Conservation (phyloP, 2,888 invertebrate genomes). For the Hanleya hanleyi region DNA sequence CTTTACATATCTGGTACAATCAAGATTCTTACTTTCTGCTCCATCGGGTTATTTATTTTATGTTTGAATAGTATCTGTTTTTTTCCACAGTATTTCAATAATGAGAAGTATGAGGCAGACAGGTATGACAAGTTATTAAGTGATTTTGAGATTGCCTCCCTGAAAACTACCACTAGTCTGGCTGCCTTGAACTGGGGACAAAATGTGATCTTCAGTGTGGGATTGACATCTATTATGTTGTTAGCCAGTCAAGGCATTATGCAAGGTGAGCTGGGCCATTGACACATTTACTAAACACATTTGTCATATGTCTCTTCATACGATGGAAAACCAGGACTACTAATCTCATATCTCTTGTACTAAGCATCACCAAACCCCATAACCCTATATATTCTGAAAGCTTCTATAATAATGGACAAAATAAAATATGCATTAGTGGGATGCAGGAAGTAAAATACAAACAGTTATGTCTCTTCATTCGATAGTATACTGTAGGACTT, state of each 20-base stretch:
- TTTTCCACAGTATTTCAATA: constrained; percentile 99
- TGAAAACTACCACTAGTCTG: constrained; percentile 95
- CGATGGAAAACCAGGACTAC: not conserved
- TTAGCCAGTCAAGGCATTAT: constrained; percentile 92
- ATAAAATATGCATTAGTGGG: too few species aligned
- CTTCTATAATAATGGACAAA: too few species aligned
- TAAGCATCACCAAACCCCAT: too few species aligned
- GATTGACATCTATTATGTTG: constrained; percentile 94
- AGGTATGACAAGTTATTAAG: constrained; percentile 85
- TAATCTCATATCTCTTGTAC: too few species aligned
- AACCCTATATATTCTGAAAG: too few species aligned
- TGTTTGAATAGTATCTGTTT: too few species aligned
- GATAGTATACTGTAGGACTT: too few species aligned
- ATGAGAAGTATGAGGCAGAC: constrained; percentile 93
- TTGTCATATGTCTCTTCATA: not conserved
- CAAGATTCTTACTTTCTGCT: too few species aligned
- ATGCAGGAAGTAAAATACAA: too few species aligned
- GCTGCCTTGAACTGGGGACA: constrained; percentile 97
- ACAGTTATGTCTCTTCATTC: too few species aligned
- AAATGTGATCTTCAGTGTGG: constrained; percentile 95
- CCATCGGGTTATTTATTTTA: too few species aligned
- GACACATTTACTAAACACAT: not conserved
- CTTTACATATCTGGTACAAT: too few species aligned
- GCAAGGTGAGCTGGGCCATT: constrained; percentile 83
- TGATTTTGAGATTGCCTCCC: constrained; percentile 91